Percentiles rank a stretch among this genome's conserved stretches.
These are phyloP conservation scores for Hephaestus fuliginosus DNA, from an alignment of 2,797 vertebrate genomes.

Conservation along the genomic window DNA sequence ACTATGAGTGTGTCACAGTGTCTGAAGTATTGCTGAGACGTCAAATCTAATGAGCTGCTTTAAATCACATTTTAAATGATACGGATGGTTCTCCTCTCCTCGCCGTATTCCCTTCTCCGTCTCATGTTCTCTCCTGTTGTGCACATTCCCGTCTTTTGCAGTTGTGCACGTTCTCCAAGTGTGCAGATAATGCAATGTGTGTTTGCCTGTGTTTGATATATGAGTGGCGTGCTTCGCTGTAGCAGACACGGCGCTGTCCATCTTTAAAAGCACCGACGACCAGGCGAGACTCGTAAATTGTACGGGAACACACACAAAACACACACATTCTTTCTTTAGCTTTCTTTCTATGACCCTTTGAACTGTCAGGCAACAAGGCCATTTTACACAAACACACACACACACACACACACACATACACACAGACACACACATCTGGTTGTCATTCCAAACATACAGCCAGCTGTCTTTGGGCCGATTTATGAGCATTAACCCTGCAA, in stretches of 20 bases:
- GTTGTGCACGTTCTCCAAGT: constrained; percentile 6
- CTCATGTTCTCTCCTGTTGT: not conserved
- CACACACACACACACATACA: constrained; percentile 46
- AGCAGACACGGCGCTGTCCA: constrained; percentile 38
- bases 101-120: not conserved
- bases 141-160: not conserved
- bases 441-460: constrained; percentile 61
- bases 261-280: constrained; percentile 37
- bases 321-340: constrained; percentile 20
- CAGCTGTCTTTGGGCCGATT: constrained; percentile 55
- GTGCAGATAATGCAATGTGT: constrained; percentile 40
- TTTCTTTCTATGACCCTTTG: constrained; percentile 53
- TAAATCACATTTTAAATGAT: constrained; percentile 64
- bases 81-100: constrained; percentile 11
- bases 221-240: constrained; percentile 27
- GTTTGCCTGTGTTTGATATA: constrained; percentile 34
- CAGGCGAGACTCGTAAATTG: constrained; percentile 54
- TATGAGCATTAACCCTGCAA: constrained; percentile 63
- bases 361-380: constrained; percentile 62
- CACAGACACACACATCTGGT: constrained; percentile 53
- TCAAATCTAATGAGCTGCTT: constrained; percentile 57
- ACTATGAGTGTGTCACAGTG: constrained; percentile 50
- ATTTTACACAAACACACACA: constrained; percentile 38
- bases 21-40: constrained; percentile 60
- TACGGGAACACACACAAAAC: constrained; percentile 32